Conservation (phyloP, 2,797 vertebrate genomes). For the Pantherophis alleghaniensis region DNA sequence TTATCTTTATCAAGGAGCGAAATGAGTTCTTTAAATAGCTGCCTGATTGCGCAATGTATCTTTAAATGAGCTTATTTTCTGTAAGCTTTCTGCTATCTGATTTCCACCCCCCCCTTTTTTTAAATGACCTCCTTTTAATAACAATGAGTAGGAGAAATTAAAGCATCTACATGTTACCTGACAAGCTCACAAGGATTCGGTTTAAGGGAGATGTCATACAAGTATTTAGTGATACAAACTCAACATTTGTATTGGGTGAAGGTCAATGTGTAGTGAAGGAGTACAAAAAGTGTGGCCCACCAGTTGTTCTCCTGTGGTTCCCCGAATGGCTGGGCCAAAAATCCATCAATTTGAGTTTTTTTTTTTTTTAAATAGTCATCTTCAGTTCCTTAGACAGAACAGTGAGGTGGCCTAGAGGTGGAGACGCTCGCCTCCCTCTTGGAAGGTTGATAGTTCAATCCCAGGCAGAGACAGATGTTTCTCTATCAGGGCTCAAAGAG, state of each 20-base stretch:
- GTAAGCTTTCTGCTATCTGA: neutral
- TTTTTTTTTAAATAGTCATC: neutral
- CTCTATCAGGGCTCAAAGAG: no score
- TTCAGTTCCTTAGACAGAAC: neutral
- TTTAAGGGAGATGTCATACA: neutral
- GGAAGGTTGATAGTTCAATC: no score
- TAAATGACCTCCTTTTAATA: neutral
- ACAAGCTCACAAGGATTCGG: neutral
- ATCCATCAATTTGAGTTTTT: rapidly evolving
- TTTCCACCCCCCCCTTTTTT: neutral
- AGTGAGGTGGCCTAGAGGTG: no score
- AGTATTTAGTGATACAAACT: neutral
- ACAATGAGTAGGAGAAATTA: neutral
- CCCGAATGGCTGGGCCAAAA: neutral
- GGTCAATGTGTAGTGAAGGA: neutral
- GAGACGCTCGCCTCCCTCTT: no score
- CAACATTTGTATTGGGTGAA: neutral
- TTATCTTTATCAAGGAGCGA: conserved; percentile 55
- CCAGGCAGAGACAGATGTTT: no score
- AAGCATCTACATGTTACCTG: neutral
- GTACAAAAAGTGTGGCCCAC: neutral
- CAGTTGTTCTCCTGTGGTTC: neutral
- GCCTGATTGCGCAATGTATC: conserved; percentile 51
- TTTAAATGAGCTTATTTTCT: conserved; percentile 42
- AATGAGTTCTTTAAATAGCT: conserved; percentile 62